These are phyloP conservation scores for Apodemia duryi DNA, from an alignment of 2,888 invertebrate species.

Conservation along the genomic window DNA sequence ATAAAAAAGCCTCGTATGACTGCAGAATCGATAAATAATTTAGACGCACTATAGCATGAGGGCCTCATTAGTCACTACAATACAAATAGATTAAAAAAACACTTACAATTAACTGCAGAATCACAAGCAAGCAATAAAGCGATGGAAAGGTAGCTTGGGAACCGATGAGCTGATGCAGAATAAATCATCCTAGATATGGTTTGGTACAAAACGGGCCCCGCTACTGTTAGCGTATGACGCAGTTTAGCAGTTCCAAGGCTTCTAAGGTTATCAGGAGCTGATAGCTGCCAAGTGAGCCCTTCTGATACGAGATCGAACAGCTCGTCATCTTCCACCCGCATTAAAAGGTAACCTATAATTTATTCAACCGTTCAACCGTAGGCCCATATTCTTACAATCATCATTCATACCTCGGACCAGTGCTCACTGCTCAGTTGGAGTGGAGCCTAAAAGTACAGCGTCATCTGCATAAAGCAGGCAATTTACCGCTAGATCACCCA, in stretches of 20 bases:
- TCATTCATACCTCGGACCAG: no score
- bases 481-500: no score
- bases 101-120: slow-evolving; percentile 51
- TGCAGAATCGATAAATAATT: no score
- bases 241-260: slow-evolving; percentile 32
- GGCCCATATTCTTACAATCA: no score
- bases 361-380: no score
- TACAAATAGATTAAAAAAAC: neutral
- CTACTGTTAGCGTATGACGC: slow-evolving; percentile 41
- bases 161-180: slow-evolving; percentile 40
- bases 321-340: slow-evolving; percentile 48
- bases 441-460: no score
- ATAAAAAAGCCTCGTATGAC: no score
- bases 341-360: slow-evolving; percentile 50
- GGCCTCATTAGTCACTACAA: no score
- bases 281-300: slow-evolving; percentile 52
- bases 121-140: slow-evolving; percentile 51
- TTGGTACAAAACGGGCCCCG: slow-evolving; percentile 42
- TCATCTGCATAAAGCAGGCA: no score
- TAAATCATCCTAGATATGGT: slow-evolving; percentile 52
- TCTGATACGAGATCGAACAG: slow-evolving; percentile 47
- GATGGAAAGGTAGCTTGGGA: slow-evolving; percentile 46
- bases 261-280: slow-evolving; percentile 41
- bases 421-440: no score
- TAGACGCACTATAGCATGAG: no score